Conservation (phyloP, 1,140 invertebrate species). For the Rhyacophila brunnea region DNA sequence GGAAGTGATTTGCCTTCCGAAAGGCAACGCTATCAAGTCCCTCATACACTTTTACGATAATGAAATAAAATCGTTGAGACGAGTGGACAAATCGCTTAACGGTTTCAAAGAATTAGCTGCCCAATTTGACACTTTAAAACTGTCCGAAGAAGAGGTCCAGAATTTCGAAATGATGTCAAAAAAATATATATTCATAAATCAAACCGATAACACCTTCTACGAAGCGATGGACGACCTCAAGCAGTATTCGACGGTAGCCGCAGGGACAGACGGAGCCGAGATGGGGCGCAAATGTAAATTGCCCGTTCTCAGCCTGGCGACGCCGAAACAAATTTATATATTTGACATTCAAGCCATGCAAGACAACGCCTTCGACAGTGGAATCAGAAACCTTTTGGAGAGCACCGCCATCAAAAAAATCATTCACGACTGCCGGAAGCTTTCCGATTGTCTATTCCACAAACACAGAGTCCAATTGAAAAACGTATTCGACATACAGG, state of each 20-base stretch:
- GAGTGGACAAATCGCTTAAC: conserved; percentile 40
- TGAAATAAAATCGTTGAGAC: conserved; percentile 46
- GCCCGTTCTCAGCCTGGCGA: conserved; percentile 49
- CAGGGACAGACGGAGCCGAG: conserved; percentile 47
- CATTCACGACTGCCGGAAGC: conserved; percentile 51
- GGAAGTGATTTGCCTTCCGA: conserved; percentile 44
- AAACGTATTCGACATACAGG: conserved; percentile 55
- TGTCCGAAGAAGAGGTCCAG: conserved; percentile 48
- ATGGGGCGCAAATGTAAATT: conserved; percentile 53
- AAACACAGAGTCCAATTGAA: conserved; percentile 51
- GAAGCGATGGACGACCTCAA: conserved; percentile 47
- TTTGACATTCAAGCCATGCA: conserved; percentile 52
- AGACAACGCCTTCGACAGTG: conserved; percentile 48
- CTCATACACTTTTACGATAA: conserved; percentile 47
- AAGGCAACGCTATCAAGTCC: conserved; percentile 41
- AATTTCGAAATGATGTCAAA: conserved; percentile 46
- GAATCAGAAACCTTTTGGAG: conserved; percentile 48
- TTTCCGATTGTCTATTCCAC: conserved; percentile 53
- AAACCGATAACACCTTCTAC: conserved; percentile 48
- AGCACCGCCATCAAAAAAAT: conserved; percentile 50
- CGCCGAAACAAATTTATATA: conserved; percentile 50
- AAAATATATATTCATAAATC: conserved; percentile 47
- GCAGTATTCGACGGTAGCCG: conserved; percentile 41
- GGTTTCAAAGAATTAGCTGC: conserved; percentile 20
- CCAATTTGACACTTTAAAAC: conserved; percentile 41